These are phyloP conservation scores for Daktulosphaira vitifoliae DNA, from an alignment of 1,140 invertebrate species.

Conservation along the genomic window DNA sequence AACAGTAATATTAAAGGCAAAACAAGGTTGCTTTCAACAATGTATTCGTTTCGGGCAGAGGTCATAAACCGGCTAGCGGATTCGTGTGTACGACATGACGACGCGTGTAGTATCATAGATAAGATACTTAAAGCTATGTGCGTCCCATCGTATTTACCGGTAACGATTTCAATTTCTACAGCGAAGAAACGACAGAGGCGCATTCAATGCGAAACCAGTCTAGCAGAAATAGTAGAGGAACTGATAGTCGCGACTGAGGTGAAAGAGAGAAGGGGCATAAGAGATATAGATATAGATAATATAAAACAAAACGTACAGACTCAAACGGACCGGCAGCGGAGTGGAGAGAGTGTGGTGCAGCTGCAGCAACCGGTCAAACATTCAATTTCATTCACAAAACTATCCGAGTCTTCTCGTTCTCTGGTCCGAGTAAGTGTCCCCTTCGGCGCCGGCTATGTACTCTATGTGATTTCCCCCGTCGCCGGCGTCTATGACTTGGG, in stretches of 20 bases:
- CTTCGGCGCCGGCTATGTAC: no score
- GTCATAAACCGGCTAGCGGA: not conserved
- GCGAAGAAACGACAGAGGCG: not conserved
- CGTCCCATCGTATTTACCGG: not conserved
- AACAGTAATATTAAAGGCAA: no score
- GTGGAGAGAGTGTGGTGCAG: not conserved
- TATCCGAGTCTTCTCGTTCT: not conserved
- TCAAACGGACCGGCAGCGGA: not conserved
- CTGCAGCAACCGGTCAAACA: slow-evolving; percentile 15
- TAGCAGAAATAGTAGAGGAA: not conserved
- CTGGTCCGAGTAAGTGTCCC: no score
- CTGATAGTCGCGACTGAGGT: not conserved
- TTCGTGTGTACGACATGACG: not conserved
- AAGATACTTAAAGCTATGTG: no score
- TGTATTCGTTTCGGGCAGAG: slow-evolving; percentile 12
- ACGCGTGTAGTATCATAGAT: not conserved
- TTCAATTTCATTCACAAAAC: slow-evolving; percentile 32
- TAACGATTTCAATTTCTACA: slow-evolving; percentile 30
- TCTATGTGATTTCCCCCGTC: not conserved
- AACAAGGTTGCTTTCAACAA: slow-evolving; percentile 10
- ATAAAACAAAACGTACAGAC: not conserved
- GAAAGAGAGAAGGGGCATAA: not conserved
- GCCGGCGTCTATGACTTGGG: no score
- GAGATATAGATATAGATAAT: not conserved
- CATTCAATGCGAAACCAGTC: slow-evolving; percentile 15